Evolutionary conservation across 1,140 invertebrate species (phyloP).

Genomic region (Tyrophagus putrescentiae): DNA sequence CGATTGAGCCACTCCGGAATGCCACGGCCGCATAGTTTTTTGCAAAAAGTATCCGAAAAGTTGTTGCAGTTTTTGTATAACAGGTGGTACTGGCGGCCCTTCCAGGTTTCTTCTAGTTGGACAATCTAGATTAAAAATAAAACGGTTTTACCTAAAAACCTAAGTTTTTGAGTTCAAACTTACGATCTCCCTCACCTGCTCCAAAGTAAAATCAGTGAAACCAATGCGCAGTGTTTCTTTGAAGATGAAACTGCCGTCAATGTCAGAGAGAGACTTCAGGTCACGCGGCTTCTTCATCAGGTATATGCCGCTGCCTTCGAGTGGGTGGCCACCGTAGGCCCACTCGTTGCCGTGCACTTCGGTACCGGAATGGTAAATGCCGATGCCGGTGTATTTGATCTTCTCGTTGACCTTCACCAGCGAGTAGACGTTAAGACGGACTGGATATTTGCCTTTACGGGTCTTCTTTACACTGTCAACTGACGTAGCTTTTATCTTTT

Average conservation of each 20-base stretch:
- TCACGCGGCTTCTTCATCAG: background rate
- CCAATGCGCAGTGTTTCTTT: background rate
- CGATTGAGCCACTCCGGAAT: too few species aligned
- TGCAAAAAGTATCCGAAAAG: too few species aligned
- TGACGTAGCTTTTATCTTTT: too few species aligned
- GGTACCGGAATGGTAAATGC: constrained; percentile 7
- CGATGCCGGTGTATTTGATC: background rate
- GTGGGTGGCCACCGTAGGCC: background rate
- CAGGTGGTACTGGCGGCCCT: background rate
- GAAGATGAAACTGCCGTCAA: background rate
- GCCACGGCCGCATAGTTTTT: too few species aligned
- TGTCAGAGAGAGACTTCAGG: background rate
- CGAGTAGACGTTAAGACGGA: background rate
- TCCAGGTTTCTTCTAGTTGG: background rate
- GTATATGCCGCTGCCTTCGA: background rate
- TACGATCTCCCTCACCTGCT: background rate
- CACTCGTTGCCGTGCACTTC: constrained; percentile 2
- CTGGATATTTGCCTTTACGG: background rate
- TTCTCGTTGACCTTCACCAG: background rate
- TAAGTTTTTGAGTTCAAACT: too few species aligned
- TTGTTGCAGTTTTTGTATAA: background rate
- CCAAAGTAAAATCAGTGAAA: background rate
- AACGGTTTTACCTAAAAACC: background rate
- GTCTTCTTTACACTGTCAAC: too few species aligned
- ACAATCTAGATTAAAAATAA: background rate